Evolutionary conservation across 2,113 vertebrate species (phyloP).

Genomic region (Centropus unirufus): DNA sequence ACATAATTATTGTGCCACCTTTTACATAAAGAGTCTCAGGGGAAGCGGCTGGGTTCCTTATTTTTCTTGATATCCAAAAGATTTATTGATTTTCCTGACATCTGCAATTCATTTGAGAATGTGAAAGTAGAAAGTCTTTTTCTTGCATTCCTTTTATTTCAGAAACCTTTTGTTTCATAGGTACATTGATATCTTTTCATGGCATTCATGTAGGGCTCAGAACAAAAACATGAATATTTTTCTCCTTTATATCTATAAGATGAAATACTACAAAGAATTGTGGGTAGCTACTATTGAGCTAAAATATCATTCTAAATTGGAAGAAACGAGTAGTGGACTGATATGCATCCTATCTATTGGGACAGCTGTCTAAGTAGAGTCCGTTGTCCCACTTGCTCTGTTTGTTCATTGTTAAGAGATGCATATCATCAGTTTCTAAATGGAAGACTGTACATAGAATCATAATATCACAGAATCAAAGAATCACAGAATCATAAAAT

Average conservation of each 20-base stretch:
- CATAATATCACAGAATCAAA: too few relatives aligned
- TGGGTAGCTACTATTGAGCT: background rate
- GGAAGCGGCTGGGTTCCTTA: slow-evolving; percentile 41
- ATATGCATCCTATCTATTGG: background rate
- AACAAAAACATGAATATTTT: background rate
- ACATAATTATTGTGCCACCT: slow-evolving; percentile 53
- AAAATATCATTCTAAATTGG: background rate
- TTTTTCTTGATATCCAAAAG: background rate
- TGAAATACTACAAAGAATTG: background rate
- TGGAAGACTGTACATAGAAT: background rate
- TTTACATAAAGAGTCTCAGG: slow-evolving; percentile 22
- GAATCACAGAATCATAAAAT: too few relatives aligned
- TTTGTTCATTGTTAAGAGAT: background rate
- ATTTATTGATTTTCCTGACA: slow-evolving; percentile 54
- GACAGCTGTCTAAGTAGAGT: background rate
- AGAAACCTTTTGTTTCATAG: slow-evolving; percentile 31
- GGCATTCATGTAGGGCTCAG: background rate
- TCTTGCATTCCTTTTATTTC: background rate
- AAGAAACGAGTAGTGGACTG: background rate
- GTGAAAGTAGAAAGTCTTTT: background rate
- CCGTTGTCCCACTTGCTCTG: background rate
- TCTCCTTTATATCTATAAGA: background rate
- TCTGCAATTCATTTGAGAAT: slow-evolving; percentile 35
- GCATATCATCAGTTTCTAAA: background rate
- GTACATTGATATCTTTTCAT: background rate